These are phyloP conservation scores for Drosophila quadrilineata DNA, from an alignment of 1,140 invertebrate species.

Conservation along the genomic window DNA sequence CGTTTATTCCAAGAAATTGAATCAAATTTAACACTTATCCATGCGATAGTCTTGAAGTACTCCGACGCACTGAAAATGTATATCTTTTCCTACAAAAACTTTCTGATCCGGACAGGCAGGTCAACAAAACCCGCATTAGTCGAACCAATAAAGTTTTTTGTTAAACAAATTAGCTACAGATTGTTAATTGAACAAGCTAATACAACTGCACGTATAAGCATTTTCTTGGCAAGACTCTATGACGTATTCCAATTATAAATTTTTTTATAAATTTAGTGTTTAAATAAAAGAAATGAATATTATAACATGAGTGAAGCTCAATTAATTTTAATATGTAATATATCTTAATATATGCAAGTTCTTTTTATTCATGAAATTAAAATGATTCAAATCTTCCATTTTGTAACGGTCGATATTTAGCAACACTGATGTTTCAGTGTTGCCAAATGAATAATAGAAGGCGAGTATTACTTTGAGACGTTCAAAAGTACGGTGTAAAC, in stretches of 20 bases:
- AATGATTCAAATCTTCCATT: no score
- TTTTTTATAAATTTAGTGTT: no score
- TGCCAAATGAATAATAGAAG: not conserved
- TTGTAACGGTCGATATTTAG: no score
- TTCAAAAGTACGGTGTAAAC: conserved; percentile 8
- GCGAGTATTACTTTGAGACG: not conserved
- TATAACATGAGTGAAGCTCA: no score
- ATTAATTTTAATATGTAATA: no score
- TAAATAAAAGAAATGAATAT: not conserved
- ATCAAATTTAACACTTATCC: conserved; percentile 23
- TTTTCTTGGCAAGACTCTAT: conserved; percentile 7
- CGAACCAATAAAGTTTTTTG: conserved; percentile 57
- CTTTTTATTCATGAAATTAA: no score
- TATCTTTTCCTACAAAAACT: conserved; percentile 13
- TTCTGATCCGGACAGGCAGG: conserved; percentile 25
- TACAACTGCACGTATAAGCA: conserved; percentile 39
- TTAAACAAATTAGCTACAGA: conserved; percentile 53
- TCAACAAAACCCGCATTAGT: conserved; percentile 40
- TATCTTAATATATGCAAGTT: no score
- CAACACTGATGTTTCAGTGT: no score
- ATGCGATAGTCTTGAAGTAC: conserved; percentile 41
- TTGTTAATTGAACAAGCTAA: conserved; percentile 60
- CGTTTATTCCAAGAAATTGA: not conserved
- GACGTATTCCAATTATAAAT: no score
- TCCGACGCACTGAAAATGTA: conserved; percentile 42